Evolutionary conservation across 2,888 invertebrate species (phyloP), one percentile per base, ranked within the genome.

Genomic region (Halocaridina rubra): DNA sequence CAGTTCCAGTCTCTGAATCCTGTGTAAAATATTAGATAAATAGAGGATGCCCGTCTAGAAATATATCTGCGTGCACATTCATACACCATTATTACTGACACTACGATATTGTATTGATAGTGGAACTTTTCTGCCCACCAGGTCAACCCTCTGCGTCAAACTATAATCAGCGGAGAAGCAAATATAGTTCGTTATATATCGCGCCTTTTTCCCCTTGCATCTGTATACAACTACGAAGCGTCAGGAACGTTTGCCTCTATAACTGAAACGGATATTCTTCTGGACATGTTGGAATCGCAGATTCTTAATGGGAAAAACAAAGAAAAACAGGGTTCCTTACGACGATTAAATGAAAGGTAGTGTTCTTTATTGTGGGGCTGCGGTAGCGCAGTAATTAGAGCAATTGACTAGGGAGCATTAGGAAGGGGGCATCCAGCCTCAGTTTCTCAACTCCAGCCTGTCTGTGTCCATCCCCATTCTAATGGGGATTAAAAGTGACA

Each of bases 131-230:
- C 8, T 2, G n/a, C 32, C 19, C 27, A n/a, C 0, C 64, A 88
- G 88, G 85, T 88, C 10, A 84, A 74, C 33, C 88, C 88, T 1
- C 32, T 88, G 0, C 80, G 71, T n/a, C 88, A 88, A 53, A 79
- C 79, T 7, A 61, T 33, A 30, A 86, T 88, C 30, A 16, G 8
- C n/a, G 84, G 88, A 5, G 88, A 88, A 30, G 86, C 67, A 5
- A 88, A 88, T 69, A 84, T 88, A 22, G 10, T 81, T 5, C 86
- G 88, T 1, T 88, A 88, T 24, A 10, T 86, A 3, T 84, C 82
- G 5, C 86, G 86, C 0, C 79, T 88, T n/a, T 67, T 86, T 19
- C 88, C 88, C 8, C 30, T 72, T 16, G 27, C 72, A 3, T 86
- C 86, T 2, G 46, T 84, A 22, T 84, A 64, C 74, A 80, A 84